Evolutionary conservation across 1,140 invertebrate genomes (phyloP).

Genomic region (Aphaenogaster rudis): DNA sequence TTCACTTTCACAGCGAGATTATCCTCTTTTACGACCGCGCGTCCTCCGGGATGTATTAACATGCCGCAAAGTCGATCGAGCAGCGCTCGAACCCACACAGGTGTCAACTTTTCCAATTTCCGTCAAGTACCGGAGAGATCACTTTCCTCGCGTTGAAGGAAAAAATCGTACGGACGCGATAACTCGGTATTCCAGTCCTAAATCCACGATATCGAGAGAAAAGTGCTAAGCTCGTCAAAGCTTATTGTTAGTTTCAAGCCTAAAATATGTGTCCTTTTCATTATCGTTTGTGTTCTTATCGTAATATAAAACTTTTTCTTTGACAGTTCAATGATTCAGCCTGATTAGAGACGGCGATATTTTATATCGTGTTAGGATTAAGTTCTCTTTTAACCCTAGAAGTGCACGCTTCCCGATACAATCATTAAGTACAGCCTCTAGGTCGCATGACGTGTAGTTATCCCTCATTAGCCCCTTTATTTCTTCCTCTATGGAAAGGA

Average conservation of each 20-base stretch:
- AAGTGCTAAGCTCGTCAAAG: not conserved
- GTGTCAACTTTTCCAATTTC: constrained; percentile 55
- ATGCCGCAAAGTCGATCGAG: constrained; percentile 11
- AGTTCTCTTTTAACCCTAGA: constrained; percentile 43
- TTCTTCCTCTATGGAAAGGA: constrained; percentile 26
- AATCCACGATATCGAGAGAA: not conserved
- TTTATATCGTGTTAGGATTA: constrained; percentile 37
- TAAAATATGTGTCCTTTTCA: not conserved
- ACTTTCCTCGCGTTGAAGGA: not conserved
- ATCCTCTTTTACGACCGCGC: constrained; percentile 66
- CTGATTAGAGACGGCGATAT: constrained; percentile 20
- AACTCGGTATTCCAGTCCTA: not conserved
- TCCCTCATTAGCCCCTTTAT: constrained; percentile 37
- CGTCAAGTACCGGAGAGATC: not conserved
- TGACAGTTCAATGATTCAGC: not conserved
- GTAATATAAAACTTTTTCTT: not conserved
- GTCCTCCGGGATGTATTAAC: constrained; percentile 67
- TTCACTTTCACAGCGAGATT: constrained; percentile 74
- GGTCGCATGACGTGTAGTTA: constrained; percentile 52
- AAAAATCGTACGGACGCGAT: constrained; percentile 21
- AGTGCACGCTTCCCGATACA: constrained; percentile 36
- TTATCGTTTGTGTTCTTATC: not conserved
- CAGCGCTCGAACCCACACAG: constrained; percentile 10
- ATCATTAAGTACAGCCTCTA: constrained; percentile 26
- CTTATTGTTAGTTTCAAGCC: not conserved